Base-by-base conservation (phyloP, 2,797 vertebrate genomes). In the Sorex maritimensis region DNA sequence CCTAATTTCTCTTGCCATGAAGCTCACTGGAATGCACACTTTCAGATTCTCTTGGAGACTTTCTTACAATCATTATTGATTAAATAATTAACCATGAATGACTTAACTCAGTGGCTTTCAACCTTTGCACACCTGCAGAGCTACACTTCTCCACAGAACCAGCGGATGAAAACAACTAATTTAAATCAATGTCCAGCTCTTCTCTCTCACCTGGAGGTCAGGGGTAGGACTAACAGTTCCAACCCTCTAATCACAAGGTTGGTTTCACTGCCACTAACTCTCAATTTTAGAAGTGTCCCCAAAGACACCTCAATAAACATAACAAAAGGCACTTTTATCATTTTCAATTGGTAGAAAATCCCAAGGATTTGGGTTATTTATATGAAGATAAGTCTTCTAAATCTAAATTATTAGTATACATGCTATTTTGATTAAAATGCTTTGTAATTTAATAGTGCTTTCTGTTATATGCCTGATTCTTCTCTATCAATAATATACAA, bases 401-500 rank as follows among this genome's bases (percentile, higher is more conserved):
- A 72, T 72, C 34, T 38, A 38, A 72, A 72, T 19, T 34, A 19
- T 72, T 9, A 72, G 11, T 41, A 38, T 3, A 1, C 0, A 80
- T 58, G 11, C 4, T 30, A 67, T 4, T 49, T 91, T 82, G 7
- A 75, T 74, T 88, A 90, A 81, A 85, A 46, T 81, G 10, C 10
- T 91, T 78, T 88, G 9, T 72, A 67, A 83, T 88, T 71, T 49
- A 74, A 58, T 46, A 44, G 1, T 55, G 61, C 17, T 73, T 80
- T 93, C 65, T 90, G 38, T 52, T 28, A 34, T 68, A 41, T 21
- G 6, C 17, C 69, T 44, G 5, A 3, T 63, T 38, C 34, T 84
- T 80, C 78, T 81, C 17, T 55, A 44, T 74, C n/a, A 71, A 49
- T 65, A 63, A 77, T 78, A 78, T 58, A 73, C 3, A 91, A 69